phyloP scores from a whole-genome alignment of 2,888 invertebrate genomes.

The Onthophagus sagittarius region DNA sequence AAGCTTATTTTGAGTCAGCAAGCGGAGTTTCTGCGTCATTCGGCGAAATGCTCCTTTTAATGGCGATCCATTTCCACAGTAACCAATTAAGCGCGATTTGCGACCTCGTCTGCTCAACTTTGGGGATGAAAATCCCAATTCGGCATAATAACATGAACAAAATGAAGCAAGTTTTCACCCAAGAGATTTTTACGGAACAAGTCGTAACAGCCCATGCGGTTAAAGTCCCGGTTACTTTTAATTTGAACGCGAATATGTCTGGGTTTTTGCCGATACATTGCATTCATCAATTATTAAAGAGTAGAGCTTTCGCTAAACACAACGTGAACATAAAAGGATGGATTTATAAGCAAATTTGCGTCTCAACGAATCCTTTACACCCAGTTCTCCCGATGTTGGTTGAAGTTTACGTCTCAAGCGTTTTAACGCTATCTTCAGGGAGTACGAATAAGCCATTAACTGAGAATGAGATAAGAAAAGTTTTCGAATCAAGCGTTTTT shows the following conservation, averaged over 20 bases:
- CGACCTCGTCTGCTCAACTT: slow-evolving; percentile 87
- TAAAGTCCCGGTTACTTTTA: slow-evolving; percentile 89
- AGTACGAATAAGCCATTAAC: slow-evolving; percentile 88
- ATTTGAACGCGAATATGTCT: slow-evolving; percentile 81
- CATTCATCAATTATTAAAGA: slow-evolving; percentile 91
- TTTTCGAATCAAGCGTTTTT: slow-evolving; percentile 75
- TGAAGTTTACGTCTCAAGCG: slow-evolving; percentile 92
- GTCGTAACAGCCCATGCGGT: slow-evolving; percentile 94
- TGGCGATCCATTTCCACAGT: slow-evolving; percentile 96
- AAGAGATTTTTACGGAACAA: slow-evolving; percentile 96
- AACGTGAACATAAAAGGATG: slow-evolving; percentile 94
- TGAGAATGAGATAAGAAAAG: slow-evolving; percentile 81
- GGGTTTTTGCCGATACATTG: slow-evolving; percentile 95
- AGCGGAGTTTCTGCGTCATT: slow-evolving; percentile 85
- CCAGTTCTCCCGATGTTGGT: slow-evolving; percentile 89
- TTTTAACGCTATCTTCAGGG: slow-evolving; percentile 67
- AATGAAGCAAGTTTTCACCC: slow-evolving; percentile 91
- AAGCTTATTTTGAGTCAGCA: slow-evolving; percentile 82
- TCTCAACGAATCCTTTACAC: slow-evolving; percentile 85
- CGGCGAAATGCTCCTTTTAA: slow-evolving; percentile 91
- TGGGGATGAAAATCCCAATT: slow-evolving; percentile 92
- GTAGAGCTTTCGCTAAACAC: slow-evolving; percentile 91
- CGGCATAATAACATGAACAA: slow-evolving; percentile 81
- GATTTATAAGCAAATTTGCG: slow-evolving; percentile 92
- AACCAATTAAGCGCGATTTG: slow-evolving; percentile 91